These are phyloP conservation scores for Pecten maximus DNA, from an alignment of 2,888 invertebrate genomes.

Conservation along the genomic window DNA sequence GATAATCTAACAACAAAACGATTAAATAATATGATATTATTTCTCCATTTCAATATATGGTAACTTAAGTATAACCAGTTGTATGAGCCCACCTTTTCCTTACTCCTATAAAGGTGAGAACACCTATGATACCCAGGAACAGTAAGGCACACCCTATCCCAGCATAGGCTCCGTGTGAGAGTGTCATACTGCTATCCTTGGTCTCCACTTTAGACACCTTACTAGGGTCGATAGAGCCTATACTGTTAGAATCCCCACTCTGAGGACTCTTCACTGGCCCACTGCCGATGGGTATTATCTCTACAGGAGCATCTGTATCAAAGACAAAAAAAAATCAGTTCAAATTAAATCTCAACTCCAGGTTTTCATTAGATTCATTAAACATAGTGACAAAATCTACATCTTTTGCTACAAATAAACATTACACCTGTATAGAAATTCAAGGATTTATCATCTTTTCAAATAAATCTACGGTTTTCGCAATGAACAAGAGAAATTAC, in stretches of 20 bases:
- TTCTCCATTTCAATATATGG: no score
- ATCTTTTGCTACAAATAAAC: no score
- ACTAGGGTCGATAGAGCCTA: neutral
- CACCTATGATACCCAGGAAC: conserved; percentile 58
- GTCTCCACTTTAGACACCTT: neutral
- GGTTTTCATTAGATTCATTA: no score
- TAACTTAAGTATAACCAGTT: no score
- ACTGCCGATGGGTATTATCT: neutral
- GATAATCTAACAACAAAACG: no score
- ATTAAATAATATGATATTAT: no score
- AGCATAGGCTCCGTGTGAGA: conserved; percentile 67
- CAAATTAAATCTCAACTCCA: no score
- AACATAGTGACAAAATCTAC: no score
- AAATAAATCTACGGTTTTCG: no score
- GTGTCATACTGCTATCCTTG: conserved; percentile 24
- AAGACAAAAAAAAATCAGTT: neutral
- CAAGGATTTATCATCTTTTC: no score
- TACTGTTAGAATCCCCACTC: neutral
- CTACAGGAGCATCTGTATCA: neutral
- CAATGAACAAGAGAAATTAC: no score
- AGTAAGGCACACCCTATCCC: conserved; percentile 67
- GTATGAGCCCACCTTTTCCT: conserved; percentile 62
- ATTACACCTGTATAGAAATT: no score
- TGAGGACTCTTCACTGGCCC: neutral
- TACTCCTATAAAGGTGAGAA: conserved; percentile 61